Evolutionary conservation across 2,113 vertebrate species (phyloP).

Genomic region (Corythaixoides concolor): DNA sequence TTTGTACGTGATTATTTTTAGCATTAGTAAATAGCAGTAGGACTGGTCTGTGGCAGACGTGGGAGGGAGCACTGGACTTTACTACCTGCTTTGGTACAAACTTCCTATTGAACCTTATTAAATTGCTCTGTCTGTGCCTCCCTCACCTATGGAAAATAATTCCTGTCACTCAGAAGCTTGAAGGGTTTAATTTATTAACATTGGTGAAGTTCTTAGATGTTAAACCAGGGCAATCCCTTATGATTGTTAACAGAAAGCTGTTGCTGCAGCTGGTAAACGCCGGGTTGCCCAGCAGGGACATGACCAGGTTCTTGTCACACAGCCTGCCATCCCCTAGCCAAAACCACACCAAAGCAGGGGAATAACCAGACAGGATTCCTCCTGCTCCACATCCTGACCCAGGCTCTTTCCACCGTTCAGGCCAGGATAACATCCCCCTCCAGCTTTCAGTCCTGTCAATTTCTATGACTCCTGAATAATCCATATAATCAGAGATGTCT

Average conservation of each 20-base stretch:
- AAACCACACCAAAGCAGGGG: too few relatives aligned
- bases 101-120: not conserved
- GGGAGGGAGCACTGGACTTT: not conserved
- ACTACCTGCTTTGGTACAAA: not conserved
- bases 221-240: not conserved
- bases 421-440: fast-evolving
- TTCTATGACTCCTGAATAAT: fast-evolving
- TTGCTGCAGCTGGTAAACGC: not conserved
- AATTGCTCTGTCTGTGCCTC: not conserved
- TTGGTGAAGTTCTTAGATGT: not conserved
- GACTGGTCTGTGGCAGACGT: not conserved
- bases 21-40: not conserved
- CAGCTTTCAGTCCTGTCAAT: not conserved
- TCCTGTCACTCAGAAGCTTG: not conserved
- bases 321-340: not conserved
- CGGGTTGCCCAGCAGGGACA: not conserved
- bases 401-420: not conserved
- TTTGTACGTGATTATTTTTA: conserved; percentile 10
- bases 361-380: not conserved
- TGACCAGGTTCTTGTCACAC: fast-evolving
- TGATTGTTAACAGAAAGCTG: not conserved
- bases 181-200: not conserved
- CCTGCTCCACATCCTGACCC: not conserved
- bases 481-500: not conserved
- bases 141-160: not conserved